phyloP scores from a whole-genome alignment of 2,797 vertebrate species.

The Apogon hyalosoma region DNA sequence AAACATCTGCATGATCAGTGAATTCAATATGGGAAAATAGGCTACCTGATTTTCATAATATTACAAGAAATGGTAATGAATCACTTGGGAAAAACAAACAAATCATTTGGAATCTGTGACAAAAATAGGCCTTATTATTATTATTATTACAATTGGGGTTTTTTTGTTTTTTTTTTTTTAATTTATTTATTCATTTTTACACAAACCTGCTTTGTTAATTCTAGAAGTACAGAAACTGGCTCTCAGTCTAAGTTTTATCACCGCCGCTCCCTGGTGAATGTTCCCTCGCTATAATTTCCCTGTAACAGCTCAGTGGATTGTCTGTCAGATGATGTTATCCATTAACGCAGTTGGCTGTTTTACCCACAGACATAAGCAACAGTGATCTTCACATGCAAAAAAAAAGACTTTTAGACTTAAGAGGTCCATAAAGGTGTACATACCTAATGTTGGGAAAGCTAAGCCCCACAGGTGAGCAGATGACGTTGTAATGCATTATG shows the following conservation, averaged over 20 bases:
- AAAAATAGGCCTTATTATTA: background rate
- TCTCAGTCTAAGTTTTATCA: constrained; percentile 51
- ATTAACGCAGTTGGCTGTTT: constrained; percentile 42
- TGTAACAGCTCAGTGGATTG: constrained; percentile 48
- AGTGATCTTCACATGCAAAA: constrained; percentile 1
- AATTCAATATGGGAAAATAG: no score
- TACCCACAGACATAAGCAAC: constrained; percentile 21
- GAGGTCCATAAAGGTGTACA: constrained; percentile 58
- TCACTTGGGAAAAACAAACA: no score
- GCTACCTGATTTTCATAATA: no score
- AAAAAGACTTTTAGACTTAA: background rate
- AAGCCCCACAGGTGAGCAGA: constrained; percentile 90
- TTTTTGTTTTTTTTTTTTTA: no score
- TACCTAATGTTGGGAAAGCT: constrained; percentile 92
- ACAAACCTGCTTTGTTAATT: constrained; percentile 32
- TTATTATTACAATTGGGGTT: no score
- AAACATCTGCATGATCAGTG: no score
- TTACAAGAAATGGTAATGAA: no score
- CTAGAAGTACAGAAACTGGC: constrained; percentile 32
- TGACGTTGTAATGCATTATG: constrained; percentile 92
- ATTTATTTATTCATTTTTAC: background rate
- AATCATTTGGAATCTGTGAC: no score
- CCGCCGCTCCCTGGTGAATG: constrained; percentile 51
- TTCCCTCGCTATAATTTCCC: constrained; percentile 36
- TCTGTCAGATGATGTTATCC: constrained; percentile 56